Base-by-base conservation (phyloP, 2,797 vertebrate species). In the Sebastes baramenuke region DNA sequence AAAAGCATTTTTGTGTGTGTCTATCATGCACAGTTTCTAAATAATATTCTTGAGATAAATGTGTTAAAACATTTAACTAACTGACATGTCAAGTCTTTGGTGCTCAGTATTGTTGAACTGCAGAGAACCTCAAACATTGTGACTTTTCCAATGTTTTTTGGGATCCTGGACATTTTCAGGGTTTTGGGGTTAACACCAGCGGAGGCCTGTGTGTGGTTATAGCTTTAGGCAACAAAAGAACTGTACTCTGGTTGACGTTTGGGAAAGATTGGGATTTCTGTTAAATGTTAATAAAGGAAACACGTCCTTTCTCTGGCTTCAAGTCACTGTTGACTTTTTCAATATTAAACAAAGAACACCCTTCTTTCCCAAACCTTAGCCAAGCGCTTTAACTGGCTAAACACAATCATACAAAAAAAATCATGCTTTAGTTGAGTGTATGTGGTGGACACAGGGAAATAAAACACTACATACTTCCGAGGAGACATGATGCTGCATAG, bases 241-340 rank as follows among this genome's bases (percentile, higher is more conserved):
- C 49, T 52, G 42, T 52, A 52, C 22, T 32, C 5, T 22, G 30
- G 52, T 29, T 34, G 67, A 55, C 32, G 29, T 68, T 54, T 7
- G 25, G 42, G 27, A 80, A 34, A 36, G n/a, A 73, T 20, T 46
- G 25, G 4, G 14, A 70, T 83, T 70, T 66, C n/a, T 46, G 22
- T 79, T 30, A 38, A 49, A 49, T 27, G 42, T 61, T 54, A 34
- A 76, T 64, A 58, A 36, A 65, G 59, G 27, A 73, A 76, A 62
- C 24, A 75, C 18, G 36, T 67, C 32, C 36, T 38, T 3, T 61
- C 18, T 84, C 13, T 7, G 16, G 49, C 18, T 34, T 56, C 20
- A 59, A 64, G 29, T 72, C 14, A 38, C 52, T 46, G 32, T 24
- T 58, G 22, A 68, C n/a, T 16, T 65, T 68, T 73, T 49, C 14